phyloP scores from a whole-genome alignment of 2,888 invertebrate species.

The Drosophila buzzatii region DNA sequence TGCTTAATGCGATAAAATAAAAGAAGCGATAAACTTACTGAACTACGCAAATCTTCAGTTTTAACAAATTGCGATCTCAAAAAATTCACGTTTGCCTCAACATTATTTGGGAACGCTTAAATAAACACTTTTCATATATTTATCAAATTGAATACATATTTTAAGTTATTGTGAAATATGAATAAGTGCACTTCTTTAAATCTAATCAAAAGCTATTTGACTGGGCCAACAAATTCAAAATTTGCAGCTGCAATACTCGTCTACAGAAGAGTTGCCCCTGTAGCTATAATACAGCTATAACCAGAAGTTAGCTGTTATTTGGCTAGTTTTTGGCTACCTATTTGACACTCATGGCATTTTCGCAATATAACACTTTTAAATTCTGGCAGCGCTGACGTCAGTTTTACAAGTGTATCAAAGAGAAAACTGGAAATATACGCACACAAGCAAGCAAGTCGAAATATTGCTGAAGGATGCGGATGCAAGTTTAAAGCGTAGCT shows the following conservation, averaged over 20 bases:
- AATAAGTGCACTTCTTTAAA: not conserved
- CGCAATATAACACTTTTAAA: not conserved
- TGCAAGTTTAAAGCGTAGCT: conserved; percentile 54
- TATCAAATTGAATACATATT: too few species aligned
- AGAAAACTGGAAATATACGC: conserved; percentile 25
- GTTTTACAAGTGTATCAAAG: conserved; percentile 12
- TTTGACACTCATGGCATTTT: not conserved
- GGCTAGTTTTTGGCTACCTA: not conserved
- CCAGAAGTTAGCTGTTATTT: not conserved
- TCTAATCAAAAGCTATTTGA: not conserved
- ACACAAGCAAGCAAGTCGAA: conserved; percentile 22
- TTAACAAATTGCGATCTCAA: not conserved
- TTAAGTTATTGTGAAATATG: too few species aligned
- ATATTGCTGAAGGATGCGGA: conserved; percentile 57
- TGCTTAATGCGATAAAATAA: conserved; percentile 19
- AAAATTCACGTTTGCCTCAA: not conserved
- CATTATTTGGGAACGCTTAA: not conserved
- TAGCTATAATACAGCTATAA: not conserved
- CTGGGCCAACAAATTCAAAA: not conserved
- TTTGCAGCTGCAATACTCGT: not conserved
- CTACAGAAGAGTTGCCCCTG: not conserved
- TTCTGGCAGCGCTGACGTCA: conserved; percentile 8
- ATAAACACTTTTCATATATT: not conserved
- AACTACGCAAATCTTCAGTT: conserved; percentile 1
- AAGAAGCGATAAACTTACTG: conserved; percentile 20